Conservation (phyloP, 2,797 vertebrate genomes). For the Xiphorhynchus erythropygius region DNA sequence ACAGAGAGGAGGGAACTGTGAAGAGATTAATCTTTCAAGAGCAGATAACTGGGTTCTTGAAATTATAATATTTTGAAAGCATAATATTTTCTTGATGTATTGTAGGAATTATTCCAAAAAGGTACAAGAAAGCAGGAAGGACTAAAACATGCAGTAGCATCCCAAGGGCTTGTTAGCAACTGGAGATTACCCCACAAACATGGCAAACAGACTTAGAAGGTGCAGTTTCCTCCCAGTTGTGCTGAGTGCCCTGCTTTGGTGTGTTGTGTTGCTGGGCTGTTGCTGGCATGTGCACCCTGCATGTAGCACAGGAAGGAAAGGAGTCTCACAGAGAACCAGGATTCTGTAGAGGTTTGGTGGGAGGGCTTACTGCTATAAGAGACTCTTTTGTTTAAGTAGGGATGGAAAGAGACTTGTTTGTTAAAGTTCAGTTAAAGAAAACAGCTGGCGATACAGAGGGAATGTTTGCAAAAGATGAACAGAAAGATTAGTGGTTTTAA, state of each 20-base stretch:
- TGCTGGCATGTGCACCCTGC: rapidly evolving
- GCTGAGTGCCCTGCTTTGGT: not conserved
- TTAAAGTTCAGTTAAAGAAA: not conserved
- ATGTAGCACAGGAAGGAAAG: not conserved
- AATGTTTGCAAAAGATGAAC: not conserved
- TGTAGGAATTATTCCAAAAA: not conserved
- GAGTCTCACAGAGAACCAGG: not conserved
- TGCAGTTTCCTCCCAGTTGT: not conserved
- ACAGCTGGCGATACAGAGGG: not conserved
- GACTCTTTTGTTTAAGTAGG: not conserved
- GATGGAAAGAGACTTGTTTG: not conserved
- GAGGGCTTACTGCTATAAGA: not conserved
- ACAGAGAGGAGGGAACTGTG: not conserved
- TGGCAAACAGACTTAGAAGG: rapidly evolving
- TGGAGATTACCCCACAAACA: not conserved
- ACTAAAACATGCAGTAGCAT: not conserved
- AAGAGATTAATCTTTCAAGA: not conserved
- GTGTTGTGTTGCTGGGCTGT: not conserved
- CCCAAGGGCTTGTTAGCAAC: not conserved
- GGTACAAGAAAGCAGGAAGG: not conserved
- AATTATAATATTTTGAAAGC: not conserved
- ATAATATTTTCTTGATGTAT: not conserved
- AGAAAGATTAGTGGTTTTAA: not conserved
- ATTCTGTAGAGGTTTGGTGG: not conserved
- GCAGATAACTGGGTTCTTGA: not conserved